phyloP scores from a whole-genome alignment of 2,113 vertebrate species.

The Proteles cristata region DNA sequence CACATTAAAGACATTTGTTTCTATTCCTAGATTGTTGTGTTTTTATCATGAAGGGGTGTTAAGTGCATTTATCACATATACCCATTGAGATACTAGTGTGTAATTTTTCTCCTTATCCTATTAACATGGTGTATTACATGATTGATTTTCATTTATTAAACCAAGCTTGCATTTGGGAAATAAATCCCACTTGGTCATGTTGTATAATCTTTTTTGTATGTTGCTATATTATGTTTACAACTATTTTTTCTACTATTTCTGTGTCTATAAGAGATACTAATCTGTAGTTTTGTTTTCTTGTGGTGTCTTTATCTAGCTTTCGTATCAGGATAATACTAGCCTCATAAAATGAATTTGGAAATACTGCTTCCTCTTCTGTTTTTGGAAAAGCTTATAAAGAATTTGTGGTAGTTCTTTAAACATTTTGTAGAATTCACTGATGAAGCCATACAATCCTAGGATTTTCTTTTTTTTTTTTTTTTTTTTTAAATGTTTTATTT shows the following conservation, averaged over 20 bases:
- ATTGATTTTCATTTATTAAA: conserved; percentile 7
- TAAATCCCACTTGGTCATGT: neutral
- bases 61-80: neutral
- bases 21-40: neutral
- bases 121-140: neutral
- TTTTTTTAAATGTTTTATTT: too few species aligned
- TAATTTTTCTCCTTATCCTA: neutral
- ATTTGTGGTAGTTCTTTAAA: neutral
- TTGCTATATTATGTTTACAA: neutral
- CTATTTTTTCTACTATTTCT: neutral
- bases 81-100: neutral
- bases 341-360: neutral
- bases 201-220: neutral
- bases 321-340: neutral
- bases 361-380: neutral
- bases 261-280: neutral
- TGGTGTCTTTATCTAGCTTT: neutral
- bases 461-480: too few species aligned
- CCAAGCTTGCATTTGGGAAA: neutral
- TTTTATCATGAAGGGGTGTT: neutral
- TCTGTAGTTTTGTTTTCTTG: neutral
- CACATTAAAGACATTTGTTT: neutral
- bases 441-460: neutral
- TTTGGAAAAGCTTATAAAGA: neutral
- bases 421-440: neutral